Percentiles rank a stretch among this genome's conserved stretches.
Evolutionary conservation across 2,113 vertebrate genomes (phyloP).

Genomic region (Apus apus): DNA sequence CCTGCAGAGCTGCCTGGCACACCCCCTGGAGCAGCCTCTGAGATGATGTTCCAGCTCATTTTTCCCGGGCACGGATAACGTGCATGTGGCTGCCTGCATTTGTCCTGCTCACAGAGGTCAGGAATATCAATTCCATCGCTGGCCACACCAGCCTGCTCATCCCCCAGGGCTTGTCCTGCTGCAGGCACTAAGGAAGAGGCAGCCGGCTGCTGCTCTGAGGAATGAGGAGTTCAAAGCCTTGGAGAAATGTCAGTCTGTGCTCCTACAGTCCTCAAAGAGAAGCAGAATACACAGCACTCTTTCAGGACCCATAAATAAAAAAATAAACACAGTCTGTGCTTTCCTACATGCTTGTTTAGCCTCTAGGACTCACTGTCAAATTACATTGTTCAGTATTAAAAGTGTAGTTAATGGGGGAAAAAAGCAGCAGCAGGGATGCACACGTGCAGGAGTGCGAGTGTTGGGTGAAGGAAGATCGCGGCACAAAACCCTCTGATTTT

Average conservation of each 20-base stretch:
- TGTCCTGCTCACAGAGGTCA: not conserved
- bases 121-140: not conserved
- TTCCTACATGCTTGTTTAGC: not conserved
- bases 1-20: not conserved
- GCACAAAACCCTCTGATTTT: not conserved
- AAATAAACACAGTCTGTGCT: not conserved
- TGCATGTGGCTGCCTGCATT: not conserved
- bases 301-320: not conserved
- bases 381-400: not conserved
- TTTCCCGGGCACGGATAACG: not conserved
- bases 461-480: not conserved
- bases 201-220: rapidly evolving
- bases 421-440: no score
- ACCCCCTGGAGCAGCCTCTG: not conserved
- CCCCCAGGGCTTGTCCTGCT: not conserved
- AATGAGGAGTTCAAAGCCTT: not conserved
- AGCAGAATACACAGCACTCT: not conserved
- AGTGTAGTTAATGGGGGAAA: not conserved
- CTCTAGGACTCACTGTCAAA: not conserved
- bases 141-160: rapidly evolving
- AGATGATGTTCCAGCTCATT: not conserved
- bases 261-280: not conserved
- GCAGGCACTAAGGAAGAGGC: not conserved
- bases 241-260: not conserved
- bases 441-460: not conserved